These are phyloP conservation scores for Engraulis encrasicolus DNA, from an alignment of 2,113 vertebrate genomes.

Conservation along the genomic window DNA sequence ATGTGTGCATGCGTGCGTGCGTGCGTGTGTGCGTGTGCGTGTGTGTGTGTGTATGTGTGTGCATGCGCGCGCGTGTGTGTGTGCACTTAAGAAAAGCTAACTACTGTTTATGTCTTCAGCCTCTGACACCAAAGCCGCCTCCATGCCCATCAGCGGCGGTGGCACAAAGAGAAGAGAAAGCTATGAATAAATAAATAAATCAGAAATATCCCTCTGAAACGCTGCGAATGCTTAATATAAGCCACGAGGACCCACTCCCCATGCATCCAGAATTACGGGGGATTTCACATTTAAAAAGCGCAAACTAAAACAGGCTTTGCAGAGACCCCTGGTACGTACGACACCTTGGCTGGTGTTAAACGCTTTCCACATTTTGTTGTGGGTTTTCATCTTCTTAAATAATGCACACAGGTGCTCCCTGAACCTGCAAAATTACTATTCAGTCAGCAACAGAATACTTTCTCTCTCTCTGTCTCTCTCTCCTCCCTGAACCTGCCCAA, in stretches of 20 bases:
- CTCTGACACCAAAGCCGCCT: not conserved
- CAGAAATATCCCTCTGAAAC: slow-evolving; percentile 9
- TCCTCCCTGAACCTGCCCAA: too few relatives aligned
- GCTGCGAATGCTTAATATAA: not conserved
- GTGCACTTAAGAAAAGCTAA: not conserved
- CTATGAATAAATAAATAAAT: slow-evolving; percentile 17
- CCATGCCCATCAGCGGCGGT: not conserved
- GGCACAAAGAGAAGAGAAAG: not conserved
- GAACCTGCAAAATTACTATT: slow-evolving; percentile 34
- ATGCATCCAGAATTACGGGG: not conserved
- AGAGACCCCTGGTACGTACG: not conserved
- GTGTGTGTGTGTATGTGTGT: too few relatives aligned
- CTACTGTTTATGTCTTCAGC: not conserved
- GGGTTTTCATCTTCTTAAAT: not conserved
- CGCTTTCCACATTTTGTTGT: not conserved
- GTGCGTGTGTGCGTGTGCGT: too few relatives aligned
- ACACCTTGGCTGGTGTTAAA: not conserved
- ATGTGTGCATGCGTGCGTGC: too few relatives aligned
- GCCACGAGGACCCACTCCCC: not conserved
- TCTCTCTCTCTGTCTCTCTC: not conserved
- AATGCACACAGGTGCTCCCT: slow-evolving; percentile 2
- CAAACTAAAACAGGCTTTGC: not conserved
- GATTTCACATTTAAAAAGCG: not conserved
- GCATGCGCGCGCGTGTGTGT: too few relatives aligned
- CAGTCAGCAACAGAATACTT: not conserved